Evolutionary conservation across 1,140 invertebrate genomes (phyloP).

Genomic region (Antheraea mylitta): DNA sequence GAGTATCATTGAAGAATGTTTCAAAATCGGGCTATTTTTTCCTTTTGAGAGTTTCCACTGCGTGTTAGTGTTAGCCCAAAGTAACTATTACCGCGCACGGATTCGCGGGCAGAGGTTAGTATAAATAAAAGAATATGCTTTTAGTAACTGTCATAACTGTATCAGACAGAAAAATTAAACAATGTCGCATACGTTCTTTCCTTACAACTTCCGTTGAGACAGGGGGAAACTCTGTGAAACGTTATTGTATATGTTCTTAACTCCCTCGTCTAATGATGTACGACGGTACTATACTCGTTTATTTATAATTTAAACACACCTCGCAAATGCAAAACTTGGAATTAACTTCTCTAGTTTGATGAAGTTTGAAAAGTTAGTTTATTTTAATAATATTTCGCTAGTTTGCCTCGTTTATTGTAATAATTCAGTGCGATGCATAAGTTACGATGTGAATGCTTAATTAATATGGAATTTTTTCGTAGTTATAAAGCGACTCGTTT

Average conservation of each 20-base stretch:
- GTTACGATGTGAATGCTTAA: neutral
- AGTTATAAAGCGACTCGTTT: no score
- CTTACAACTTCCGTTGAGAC: neutral
- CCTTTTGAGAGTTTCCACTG: no score
- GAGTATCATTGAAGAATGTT: no score
- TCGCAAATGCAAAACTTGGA: conserved; percentile 23
- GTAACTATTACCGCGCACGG: no score
- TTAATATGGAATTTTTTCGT: neutral
- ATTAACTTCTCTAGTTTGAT: conserved; percentile 30
- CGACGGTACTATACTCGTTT: conserved; percentile 23
- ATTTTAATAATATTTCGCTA: conserved; percentile 13
- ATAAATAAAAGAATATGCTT: neutral
- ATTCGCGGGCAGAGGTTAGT: no score
- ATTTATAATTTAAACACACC: conserved; percentile 26
- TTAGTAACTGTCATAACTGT: neutral
- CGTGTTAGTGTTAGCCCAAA: no score
- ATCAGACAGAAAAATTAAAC: neutral
- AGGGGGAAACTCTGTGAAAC: neutral
- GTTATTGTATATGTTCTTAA: neutral
- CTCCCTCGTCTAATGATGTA: conserved; percentile 30
- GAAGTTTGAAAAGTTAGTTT: conserved; percentile 18
- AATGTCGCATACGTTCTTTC: neutral
- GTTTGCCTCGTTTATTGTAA: neutral
- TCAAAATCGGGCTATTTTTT: no score
- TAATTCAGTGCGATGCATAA: neutral